Evolutionary conservation across 92 coral and sea anemone genomes (phyloP), one percentile per base, ranked within the genome.

Genomic region (Umimayanthus chanpuru): DNA sequence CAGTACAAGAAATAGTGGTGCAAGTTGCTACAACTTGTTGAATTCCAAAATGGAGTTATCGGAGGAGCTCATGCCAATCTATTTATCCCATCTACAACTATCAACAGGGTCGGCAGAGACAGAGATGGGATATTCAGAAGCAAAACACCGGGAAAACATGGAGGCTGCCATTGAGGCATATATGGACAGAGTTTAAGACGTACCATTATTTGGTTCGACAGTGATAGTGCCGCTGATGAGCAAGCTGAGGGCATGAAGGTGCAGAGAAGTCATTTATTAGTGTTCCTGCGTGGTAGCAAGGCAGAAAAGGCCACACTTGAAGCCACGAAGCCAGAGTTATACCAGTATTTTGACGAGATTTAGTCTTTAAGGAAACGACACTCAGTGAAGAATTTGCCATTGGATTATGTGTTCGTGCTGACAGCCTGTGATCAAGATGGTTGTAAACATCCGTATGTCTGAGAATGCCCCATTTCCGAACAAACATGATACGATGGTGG

Each of bases 331-430:
- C 93, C 90, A 47, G 88, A 90, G 9, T 50, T 85, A 18, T 86
- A 44, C 36, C 72, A 82, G 25, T 81, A 90, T 76, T 89, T 92
- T 76, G 4, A 39, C 0, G 82, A 86, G 30, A 88, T 91, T 58
- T 94, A 92, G 94, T 70, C 80, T 15, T 76, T 90, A 66, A 44
- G 93, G 18, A 85, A 89, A 67, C 89, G 91, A 53, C 92, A 89
- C 86, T 82, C 87, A 92, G 89, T 89, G 25, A 20, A 61, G 32
- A 76, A 82, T 61, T 49, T 92, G 61, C 92, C 92, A 50, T 55
- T 64, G 38, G 85, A 86, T 30, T 91, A 79, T 70, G 86, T 91
- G 41, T 88, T 88, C 82, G 86, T 36, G 12, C 64, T 91, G 4
- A 88, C 38, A 78, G 88, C 68, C 5, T 88, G 91, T 29, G 77